Evolutionary conservation across 2,888 invertebrate genomes (phyloP).

Genomic region (Hemaris fuciformis): DNA sequence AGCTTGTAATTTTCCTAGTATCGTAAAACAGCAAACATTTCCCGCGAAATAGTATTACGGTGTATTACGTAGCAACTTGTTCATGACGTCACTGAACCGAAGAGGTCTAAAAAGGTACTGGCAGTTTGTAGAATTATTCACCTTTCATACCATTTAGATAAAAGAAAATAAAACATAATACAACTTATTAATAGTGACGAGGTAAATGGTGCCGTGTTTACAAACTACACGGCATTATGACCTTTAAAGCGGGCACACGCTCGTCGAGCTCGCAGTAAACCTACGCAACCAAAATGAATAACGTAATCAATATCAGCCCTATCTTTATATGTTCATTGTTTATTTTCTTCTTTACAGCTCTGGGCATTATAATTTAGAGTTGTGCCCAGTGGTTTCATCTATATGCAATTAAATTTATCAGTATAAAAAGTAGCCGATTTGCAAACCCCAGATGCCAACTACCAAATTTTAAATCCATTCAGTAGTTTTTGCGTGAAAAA

Average conservation of each 20-base stretch:
- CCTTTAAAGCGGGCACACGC: neutral
- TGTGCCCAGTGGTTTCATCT: too few species aligned
- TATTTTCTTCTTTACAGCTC: neutral
- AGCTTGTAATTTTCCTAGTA: too few species aligned
- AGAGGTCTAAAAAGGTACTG: too few species aligned
- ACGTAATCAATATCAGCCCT: conserved; percentile 62
- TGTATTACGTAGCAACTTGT: neutral
- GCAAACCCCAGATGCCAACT: too few species aligned
- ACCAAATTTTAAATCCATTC: too few species aligned
- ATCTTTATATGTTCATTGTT: conserved; percentile 35
- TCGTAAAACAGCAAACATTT: too few species aligned
- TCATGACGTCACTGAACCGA: neutral
- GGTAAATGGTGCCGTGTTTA: neutral
- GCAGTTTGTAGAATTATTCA: neutral
- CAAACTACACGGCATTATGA: neutral
- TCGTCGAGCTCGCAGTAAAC: conserved; percentile 37
- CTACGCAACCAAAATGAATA: conserved; percentile 47
- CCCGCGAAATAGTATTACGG: neutral
- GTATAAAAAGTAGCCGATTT: too few species aligned
- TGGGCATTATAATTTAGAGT: neutral
- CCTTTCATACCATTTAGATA: too few species aligned
- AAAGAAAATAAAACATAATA: too few species aligned
- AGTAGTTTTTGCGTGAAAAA: too few species aligned
- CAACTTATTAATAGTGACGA: neutral
- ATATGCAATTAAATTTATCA: too few species aligned